Conservation (phyloP, 1,140 invertebrate genomes). For the Ceratosolen fusciceps region DNA sequence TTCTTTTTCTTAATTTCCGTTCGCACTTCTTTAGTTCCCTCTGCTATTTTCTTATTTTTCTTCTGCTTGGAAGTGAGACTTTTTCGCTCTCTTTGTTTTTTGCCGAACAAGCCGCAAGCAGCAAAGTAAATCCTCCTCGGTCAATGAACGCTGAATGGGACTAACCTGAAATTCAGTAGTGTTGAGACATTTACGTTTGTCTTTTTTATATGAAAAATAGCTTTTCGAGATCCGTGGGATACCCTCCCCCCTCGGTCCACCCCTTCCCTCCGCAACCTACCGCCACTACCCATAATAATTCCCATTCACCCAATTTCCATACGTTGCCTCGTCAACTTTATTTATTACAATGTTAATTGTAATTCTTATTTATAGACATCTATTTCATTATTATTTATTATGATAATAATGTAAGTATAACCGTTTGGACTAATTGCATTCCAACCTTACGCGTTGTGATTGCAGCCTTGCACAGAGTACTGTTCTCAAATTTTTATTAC, state of each 20-base stretch:
- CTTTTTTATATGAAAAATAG: background rate
- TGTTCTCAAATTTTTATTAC: background rate
- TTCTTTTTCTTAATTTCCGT: background rate
- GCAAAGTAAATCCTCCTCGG: background rate
- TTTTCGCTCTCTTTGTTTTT: background rate
- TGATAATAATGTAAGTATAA: background rate
- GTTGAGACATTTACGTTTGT: conserved; percentile 14
- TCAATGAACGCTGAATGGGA: conserved; percentile 17
- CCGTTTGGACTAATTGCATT: background rate
- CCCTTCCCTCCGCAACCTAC: too few species aligned
- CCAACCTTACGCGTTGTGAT: background rate
- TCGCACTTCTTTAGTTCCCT: background rate
- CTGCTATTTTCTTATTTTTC: conserved; percentile 11
- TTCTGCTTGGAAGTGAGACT: background rate
- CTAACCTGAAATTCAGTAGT: conserved; percentile 20
- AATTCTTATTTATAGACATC: background rate
- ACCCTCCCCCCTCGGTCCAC: background rate
- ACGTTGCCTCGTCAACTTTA: background rate
- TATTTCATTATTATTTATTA: background rate
- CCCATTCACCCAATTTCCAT: background rate
- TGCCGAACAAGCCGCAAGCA: background rate
- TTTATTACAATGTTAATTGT: background rate
- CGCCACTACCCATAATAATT: too few species aligned
- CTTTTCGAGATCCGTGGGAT: background rate
- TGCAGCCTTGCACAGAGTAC: background rate